A percentile compares a stretch with the other conserved stretches of the same genome.
These are phyloP conservation scores for Cheilosia pagana DNA, from an alignment of 2,888 invertebrate species.

Conservation along the genomic window DNA sequence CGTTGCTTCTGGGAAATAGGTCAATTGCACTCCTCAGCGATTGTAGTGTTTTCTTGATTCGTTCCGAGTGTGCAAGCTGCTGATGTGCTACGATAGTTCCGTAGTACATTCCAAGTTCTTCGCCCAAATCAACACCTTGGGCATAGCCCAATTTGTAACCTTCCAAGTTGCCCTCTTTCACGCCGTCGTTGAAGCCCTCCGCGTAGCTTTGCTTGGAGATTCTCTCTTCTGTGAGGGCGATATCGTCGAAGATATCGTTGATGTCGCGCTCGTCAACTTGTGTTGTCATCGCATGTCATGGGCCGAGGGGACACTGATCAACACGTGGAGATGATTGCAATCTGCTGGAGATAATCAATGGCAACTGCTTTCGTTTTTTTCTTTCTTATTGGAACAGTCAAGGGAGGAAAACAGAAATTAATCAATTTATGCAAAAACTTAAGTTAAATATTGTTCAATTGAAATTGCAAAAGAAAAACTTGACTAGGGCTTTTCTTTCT, in stretches of 20 bases:
- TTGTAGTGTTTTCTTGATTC: constrained; percentile 84
- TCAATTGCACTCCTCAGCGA: constrained; percentile 86
- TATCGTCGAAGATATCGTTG: constrained; percentile 89
- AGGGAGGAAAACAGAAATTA: too few species aligned
- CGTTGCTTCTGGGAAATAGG: constrained; percentile 87
- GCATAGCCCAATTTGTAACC: constrained; percentile 90
- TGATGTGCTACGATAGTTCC: constrained; percentile 86
- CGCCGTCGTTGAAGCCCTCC: constrained; percentile 88
- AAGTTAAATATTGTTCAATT: too few species aligned
- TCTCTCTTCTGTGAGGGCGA: constrained; percentile 88
- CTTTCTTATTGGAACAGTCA: neutral
- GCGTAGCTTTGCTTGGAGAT: constrained; percentile 87
- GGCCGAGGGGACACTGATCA: neutral
- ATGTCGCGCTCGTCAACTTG: constrained; percentile 86
- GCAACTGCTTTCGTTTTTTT: neutral
- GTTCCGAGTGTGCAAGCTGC: constrained; percentile 84
- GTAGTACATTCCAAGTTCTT: constrained; percentile 90
- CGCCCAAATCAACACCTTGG: constrained; percentile 89
- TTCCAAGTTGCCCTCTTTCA: constrained; percentile 85
- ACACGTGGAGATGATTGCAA: neutral
- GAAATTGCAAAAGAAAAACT: too few species aligned
- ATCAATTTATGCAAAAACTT: too few species aligned
- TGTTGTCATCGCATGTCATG: constrained; percentile 53
- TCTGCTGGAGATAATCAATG: neutral
- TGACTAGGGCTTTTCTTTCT: too few species aligned